Base-by-base conservation (phyloP, 1,140 invertebrate species). In the Stegodyphus dumicola region DNA sequence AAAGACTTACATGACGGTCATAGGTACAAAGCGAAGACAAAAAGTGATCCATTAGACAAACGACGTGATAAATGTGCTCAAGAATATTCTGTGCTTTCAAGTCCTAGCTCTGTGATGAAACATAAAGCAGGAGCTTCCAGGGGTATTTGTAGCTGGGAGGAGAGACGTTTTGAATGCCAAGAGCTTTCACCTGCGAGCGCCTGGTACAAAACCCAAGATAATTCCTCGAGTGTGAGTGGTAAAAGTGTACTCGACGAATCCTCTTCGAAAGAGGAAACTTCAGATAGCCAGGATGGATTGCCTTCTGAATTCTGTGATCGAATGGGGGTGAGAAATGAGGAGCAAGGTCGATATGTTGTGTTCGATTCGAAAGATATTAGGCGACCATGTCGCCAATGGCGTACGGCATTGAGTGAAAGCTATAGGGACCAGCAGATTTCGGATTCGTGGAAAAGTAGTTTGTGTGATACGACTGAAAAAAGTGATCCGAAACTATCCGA, bases 101-200 rank as follows among this genome's bases (percentile, higher is more conserved):
- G 81, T 74, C 81, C 81, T 49, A 85, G 81, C 52, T 76, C 81
- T 60, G 81, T 85, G 66, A 85, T 85, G 81, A 76, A 71, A n/a
- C 81, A 85, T 18, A 85, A 85, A 70, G 49, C 81, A 51, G 56
- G 56, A 15, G 69, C 71, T 56, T 74, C 80, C 56, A 83, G 66
- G 56, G 81, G 81, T 4, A 65, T 66, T 17, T 66, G 80, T 60
- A 83, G 17, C n/a, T 85, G 81, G 81, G 81, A 76, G n/a, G 52
- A 70, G 15, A 17, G 81, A 5, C 49, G 13, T 7, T 69, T 76
- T 51, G 80, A 83, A 6, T 33, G 17, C 6, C 69, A 71, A 64
- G 70, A 64, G 6, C 15, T 53, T 18, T 15, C 13, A 6, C 33
- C 56, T 15, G 13, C 6, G 6, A 11, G 13, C 13, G 52, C 17